Evolutionary conservation across 2,888 invertebrate genomes (phyloP).

Genomic region (Thelaira solivaga): DNA sequence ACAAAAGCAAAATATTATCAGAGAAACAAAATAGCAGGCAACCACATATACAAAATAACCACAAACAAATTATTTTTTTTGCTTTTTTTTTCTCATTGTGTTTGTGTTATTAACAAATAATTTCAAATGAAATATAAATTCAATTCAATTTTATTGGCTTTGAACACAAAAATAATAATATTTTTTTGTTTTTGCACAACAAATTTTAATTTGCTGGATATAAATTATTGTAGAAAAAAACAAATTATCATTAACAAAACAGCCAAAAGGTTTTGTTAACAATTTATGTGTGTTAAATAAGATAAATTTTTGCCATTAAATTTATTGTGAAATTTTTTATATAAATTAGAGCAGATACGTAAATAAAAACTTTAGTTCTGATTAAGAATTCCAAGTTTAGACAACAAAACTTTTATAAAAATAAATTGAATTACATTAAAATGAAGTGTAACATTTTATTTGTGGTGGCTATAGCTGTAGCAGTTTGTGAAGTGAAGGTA

Average conservation of each 20-base stretch:
- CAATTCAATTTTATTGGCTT: constrained; percentile 36
- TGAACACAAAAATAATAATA: constrained; percentile 41
- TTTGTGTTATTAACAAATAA: constrained; percentile 28
- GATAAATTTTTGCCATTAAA: background rate
- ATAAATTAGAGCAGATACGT: constrained; percentile 36
- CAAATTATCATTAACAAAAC: background rate
- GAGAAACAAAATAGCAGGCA: background rate
- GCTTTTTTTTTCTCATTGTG: constrained; percentile 33
- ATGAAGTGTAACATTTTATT: constrained; percentile 19
- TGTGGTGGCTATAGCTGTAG: background rate
- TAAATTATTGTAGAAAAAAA: background rate
- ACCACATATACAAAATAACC: constrained; percentile 43
- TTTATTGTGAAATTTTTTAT: background rate
- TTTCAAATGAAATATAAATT: constrained; percentile 38
- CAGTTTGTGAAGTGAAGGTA: constrained; percentile 25
- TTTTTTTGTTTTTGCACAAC: constrained; percentile 6
- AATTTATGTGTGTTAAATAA: background rate
- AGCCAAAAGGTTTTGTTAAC: background rate
- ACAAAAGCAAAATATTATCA: constrained; percentile 3
- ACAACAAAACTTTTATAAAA: background rate
- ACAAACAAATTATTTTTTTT: constrained; percentile 68
- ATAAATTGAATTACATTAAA: background rate
- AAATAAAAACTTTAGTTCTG: constrained; percentile 7
- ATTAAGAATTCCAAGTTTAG: background rate
- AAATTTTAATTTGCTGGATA: background rate